A percentile compares a stretch with the other conserved stretches of the same genome.
These are phyloP conservation scores for Oryzias dopingdopingensis DNA, from an alignment of 2,797 vertebrate genomes.

Conservation along the genomic window DNA sequence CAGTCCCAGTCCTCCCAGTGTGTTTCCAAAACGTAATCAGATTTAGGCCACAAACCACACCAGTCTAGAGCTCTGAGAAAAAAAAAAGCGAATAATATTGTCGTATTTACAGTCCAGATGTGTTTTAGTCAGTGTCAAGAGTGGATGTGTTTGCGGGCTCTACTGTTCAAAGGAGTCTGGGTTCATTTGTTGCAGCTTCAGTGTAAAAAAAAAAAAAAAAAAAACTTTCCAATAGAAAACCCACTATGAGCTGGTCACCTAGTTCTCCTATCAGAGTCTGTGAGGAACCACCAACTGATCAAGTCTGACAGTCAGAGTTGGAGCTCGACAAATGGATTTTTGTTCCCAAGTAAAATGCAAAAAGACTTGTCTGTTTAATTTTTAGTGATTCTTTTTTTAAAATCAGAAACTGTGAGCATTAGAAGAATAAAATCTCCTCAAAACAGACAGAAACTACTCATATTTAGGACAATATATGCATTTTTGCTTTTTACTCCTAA, in stretches of 20 bases:
- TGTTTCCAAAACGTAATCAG: conserved; percentile 8
- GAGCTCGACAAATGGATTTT: too few species aligned
- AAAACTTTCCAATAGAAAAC: too few species aligned
- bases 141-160: not conserved
- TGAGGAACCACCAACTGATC: conserved; percentile 12
- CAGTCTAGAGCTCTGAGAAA: conserved; percentile 8
- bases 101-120: not conserved
- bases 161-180: conserved; percentile 35
- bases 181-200: conserved; percentile 20
- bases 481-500: not conserved
- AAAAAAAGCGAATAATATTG: not conserved
- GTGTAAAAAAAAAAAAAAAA: too few species aligned
- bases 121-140: not conserved
- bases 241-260: not conserved
- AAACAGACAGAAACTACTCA: too few species aligned
- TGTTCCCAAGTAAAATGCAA: too few species aligned
- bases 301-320: conserved; percentile 2
- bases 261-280: conserved; percentile 4
- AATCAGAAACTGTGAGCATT: too few species aligned
- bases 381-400: too few species aligned
- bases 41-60: conserved; percentile 16
- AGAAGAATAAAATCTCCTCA: too few species aligned
- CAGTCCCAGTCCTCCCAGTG: conserved; percentile 2
- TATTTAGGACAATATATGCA: too few species aligned
- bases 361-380: too few species aligned